These are phyloP conservation scores for Gymnarchus niloticus DNA, from an alignment of 2,113 vertebrate genomes.

Conservation along the genomic window DNA sequence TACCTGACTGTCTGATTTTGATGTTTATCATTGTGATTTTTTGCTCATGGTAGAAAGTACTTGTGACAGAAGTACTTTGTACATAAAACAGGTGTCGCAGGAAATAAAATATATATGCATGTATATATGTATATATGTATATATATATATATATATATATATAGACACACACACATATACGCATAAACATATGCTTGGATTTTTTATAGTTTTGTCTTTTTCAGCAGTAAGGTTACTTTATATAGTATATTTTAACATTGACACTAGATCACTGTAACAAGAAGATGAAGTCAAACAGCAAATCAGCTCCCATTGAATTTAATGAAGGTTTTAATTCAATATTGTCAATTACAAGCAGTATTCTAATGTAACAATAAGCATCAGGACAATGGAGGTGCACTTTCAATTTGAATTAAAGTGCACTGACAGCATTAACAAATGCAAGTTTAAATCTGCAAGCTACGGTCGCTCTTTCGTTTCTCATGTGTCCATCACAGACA, in stretches of 20 bases:
- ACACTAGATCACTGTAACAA: not conserved
- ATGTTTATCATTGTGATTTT: no score
- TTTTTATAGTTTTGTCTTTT: not conserved
- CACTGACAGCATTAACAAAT: constrained; percentile 12
- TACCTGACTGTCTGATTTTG: no score
- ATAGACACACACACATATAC: not conserved
- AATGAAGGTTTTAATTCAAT: constrained; percentile 7
- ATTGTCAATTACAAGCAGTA: constrained; percentile 19
- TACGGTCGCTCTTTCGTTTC: not conserved
- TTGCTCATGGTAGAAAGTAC: no score
- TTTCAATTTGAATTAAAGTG: constrained; percentile 13
- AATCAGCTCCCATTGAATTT: not conserved
- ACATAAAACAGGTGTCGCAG: no score
- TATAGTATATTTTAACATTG: not conserved
- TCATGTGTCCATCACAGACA: not conserved
- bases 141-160: no score
- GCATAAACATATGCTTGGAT: not conserved
- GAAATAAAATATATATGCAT: no score
- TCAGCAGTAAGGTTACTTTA: not conserved
- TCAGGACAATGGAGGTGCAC: not conserved
- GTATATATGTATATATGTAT: no score
- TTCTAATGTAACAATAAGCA: constrained; percentile 19
- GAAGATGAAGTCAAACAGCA: constrained; percentile 12
- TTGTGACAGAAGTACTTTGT: no score
- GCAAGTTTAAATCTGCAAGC: not conserved